Percentiles rank a stretch among this genome's conserved stretches.
These are phyloP conservation scores for Drosophila sordidapex DNA, from an alignment of 2,888 invertebrate genomes.

Conservation along the genomic window DNA sequence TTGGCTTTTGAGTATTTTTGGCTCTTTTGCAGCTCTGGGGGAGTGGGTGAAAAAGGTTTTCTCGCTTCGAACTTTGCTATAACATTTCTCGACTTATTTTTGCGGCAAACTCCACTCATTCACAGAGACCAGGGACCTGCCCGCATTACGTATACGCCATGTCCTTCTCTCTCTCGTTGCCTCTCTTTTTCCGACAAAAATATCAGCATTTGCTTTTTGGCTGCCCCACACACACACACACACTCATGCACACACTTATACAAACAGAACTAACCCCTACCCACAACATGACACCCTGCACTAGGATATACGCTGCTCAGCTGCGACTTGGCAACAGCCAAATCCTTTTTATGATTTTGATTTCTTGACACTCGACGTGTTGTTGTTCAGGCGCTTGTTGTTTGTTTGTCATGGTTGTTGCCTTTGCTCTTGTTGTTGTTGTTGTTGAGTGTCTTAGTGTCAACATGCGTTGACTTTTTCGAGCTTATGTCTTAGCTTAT, in stretches of 20 bases:
- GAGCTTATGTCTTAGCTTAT: conserved; percentile 61
- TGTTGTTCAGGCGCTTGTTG: conserved; percentile 51
- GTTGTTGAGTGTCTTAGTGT: conserved; percentile 71
- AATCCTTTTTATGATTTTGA: conserved; percentile 81
- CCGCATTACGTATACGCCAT: conserved; percentile 62
- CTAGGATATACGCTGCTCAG: conserved; percentile 41
- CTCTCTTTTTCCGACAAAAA: conserved; percentile 56
- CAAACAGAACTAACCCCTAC: background rate
- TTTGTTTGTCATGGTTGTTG: conserved; percentile 54
- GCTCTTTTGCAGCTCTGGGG: conserved; percentile 26
- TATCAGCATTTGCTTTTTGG: conserved; percentile 68
- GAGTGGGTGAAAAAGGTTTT: conserved; percentile 67
- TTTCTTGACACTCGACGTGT: conserved; percentile 76
- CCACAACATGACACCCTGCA: conserved; percentile 5
- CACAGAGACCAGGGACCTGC: conserved; percentile 24
- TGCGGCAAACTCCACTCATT: conserved; percentile 62
- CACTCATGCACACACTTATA: background rate
- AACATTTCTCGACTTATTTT: conserved; percentile 67
- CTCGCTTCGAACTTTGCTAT: conserved; percentile 68
- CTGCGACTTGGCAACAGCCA: conserved; percentile 74
- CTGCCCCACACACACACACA: conserved; percentile 29
- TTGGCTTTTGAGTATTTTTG: conserved; percentile 41
- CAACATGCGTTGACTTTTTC: conserved; percentile 76
- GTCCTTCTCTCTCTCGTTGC: conserved; percentile 4
- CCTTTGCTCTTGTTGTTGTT: conserved; percentile 22